Evolutionary conservation across 2,888 invertebrate genomes (phyloP), one percentile per base, ranked within the genome.

Genomic region (Arrhopalites spinosus): DNA sequence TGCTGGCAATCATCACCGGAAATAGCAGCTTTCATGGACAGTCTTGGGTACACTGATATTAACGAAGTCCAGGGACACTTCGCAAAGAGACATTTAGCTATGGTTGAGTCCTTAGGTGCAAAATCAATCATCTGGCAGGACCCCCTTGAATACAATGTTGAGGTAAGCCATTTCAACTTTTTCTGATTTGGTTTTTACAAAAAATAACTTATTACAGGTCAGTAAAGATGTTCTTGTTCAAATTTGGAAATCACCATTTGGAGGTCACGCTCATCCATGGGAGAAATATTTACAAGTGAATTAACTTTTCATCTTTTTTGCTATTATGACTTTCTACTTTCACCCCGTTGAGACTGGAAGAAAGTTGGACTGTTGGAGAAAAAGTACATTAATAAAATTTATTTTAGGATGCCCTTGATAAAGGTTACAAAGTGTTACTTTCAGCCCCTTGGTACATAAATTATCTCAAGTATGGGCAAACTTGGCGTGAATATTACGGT

Each of bases 381-480:
- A 5, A 25, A 13, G 25, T 30, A 30, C 36, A 20, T n/a, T n/a
- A n/a, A n/a, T n/a, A n/a, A 11, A 36, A 36, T 20, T 25, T 25
- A 15, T 69, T 30, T 3, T 11, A 76, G 77, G 71, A 45, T 53
- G 74, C 71, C 7, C 90, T 92, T 3, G 82, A 83, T 50, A 86
- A 88, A 2, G 92, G 92, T 0, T 89, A 90, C 84, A 87, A 88
- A 53, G 88, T 90, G 0, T 85, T 96, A 29, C 87, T 93, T 69
- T 95, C 96, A 0, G 87, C 93, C 0, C 92, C 93, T 74, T 97
- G 95, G 95, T 96, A 96, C 85, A 87, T 96, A 67, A 93, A 95
- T 85, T 90, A 91, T 84, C 86, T 94, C 66, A 86, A 86, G 5
- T 86, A 88, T 30, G 90, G 90, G 0, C 89, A 90, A 1, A 91